Percentiles rank a stretch among this genome's conserved stretches.
Conservation (phyloP, 2,113 vertebrate species). For the Panthera tigris region DNA sequence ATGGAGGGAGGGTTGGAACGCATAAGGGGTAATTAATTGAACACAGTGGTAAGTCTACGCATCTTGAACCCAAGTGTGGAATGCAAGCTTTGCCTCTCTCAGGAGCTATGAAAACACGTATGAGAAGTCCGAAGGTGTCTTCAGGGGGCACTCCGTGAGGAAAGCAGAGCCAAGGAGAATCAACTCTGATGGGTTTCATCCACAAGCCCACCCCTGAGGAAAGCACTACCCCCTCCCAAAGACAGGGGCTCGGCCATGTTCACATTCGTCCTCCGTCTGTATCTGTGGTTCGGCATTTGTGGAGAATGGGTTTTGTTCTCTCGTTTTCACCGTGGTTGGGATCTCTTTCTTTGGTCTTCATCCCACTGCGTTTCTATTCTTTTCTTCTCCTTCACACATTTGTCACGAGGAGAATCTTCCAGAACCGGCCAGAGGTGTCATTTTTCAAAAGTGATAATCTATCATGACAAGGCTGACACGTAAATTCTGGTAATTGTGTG, state of each 20-base stretch:
- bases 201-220: no score
- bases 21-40: neutral
- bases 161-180: neutral
- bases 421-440: neutral
- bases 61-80: no score
- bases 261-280: accelerated
- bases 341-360: neutral
- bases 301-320: accelerated
- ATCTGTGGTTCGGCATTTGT: accelerated
- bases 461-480: neutral
- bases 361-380: neutral
- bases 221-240: neutral
- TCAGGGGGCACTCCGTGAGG: neutral
- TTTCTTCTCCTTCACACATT: neutral
- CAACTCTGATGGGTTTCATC: accelerated
- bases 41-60: neutral
- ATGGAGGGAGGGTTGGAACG: neutral
- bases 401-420: neutral
- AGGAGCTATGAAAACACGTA: neutral
- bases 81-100: no score
- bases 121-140: accelerated
- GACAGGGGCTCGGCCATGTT: neutral
- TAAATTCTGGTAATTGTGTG: no score
- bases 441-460: no score
- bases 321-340: no score